phyloP scores from a whole-genome alignment of 2,797 vertebrate genomes.

The Craterocephalus amniculus region DNA sequence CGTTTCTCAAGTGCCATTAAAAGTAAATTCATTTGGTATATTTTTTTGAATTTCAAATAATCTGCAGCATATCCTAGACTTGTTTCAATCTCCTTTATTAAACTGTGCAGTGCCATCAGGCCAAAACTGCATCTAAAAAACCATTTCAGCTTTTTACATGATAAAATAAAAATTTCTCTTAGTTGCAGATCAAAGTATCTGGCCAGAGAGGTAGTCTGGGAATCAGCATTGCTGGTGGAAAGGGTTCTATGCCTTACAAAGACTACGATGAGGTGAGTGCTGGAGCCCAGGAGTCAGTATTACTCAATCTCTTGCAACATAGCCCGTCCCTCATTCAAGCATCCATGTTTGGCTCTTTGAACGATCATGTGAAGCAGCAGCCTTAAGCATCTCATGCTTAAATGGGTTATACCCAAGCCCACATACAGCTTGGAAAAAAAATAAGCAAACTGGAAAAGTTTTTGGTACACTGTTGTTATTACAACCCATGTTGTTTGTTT shows the following conservation, averaged over 20 bases:
- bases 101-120: background rate
- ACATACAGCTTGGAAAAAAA: background rate
- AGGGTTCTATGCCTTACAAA: constrained; percentile 87
- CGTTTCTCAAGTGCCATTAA: constrained; percentile 77
- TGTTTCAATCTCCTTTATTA: background rate
- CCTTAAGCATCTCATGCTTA: background rate
- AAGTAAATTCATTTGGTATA: constrained; percentile 68
- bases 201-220: constrained; percentile 86
- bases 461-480: background rate
- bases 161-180: no score
- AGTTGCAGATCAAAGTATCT: constrained; percentile 90
- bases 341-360: background rate
- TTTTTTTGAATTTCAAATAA: constrained; percentile 27
- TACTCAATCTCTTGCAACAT: constrained; percentile 6
- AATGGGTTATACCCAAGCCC: background rate
- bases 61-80: background rate
- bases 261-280: constrained; percentile 86
- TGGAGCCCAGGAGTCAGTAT: background rate
- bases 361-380: constrained; percentile 10
- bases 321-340: background rate
- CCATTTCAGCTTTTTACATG: background rate
- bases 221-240: constrained; percentile 91
- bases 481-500: constrained; percentile 22
- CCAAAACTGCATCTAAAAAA: background rate
- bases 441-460: background rate